Percentiles rank a stretch among this genome's conserved stretches.
Evolutionary conservation across 2,113 vertebrate genomes (phyloP).

Genomic region (Anser cygnoides): DNA sequence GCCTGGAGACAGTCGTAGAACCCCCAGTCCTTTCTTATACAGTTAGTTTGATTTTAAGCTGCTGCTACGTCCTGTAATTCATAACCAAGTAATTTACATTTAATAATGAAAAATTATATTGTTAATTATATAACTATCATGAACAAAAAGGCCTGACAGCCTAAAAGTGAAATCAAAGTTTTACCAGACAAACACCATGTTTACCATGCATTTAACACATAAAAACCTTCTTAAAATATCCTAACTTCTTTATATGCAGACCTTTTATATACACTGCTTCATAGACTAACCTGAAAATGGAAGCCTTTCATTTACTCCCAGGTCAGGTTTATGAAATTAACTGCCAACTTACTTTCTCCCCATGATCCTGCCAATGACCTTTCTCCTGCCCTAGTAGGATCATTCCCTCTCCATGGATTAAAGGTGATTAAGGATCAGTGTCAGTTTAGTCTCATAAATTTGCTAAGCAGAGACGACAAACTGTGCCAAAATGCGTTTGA

Average conservation of each 20-base stretch:
- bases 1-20: not conserved
- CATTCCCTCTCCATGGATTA: slow-evolving; percentile 39
- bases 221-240: not conserved
- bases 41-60: not conserved
- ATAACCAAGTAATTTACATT: not conserved
- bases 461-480: slow-evolving; percentile 53
- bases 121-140: not conserved
- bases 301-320: slow-evolving; percentile 32
- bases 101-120: not conserved
- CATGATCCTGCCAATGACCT: slow-evolving; percentile 53
- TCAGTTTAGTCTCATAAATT: slow-evolving; percentile 66
- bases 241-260: not conserved
- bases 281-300: not conserved
- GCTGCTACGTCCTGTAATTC: not conserved
- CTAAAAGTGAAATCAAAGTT: not conserved
- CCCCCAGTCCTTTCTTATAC: not conserved
- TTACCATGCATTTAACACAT: not conserved
- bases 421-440: slow-evolving; percentile 72
- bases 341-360: slow-evolving; percentile 49
- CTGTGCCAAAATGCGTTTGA: slow-evolving; percentile 63
- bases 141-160: not conserved
- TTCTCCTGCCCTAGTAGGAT: slow-evolving; percentile 48
- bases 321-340: slow-evolving; percentile 53
- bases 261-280: not conserved
- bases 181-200: not conserved